These are phyloP conservation scores for Pollenia griseotomentosa DNA, from an alignment of 2,888 invertebrate genomes.

Conservation along the genomic window DNA sequence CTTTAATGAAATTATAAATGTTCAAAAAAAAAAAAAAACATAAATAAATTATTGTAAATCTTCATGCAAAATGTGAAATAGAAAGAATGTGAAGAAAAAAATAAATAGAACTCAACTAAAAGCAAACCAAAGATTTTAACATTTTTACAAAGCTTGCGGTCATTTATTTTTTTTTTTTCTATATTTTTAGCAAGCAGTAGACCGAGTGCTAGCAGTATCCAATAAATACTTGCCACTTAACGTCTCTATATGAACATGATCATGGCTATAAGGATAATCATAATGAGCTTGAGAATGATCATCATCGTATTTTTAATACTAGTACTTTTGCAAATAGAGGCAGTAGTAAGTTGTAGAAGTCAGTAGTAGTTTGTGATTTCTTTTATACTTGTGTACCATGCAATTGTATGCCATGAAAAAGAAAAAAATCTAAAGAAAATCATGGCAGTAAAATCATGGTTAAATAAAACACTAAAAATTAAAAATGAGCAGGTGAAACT, in stretches of 20 bases:
- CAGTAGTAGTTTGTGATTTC: constrained; percentile 47
- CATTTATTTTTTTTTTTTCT: neutral
- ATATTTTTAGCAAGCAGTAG: constrained; percentile 35
- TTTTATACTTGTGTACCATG: constrained; percentile 51
- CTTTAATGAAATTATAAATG: constrained; percentile 33
- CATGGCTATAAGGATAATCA: constrained; percentile 34
- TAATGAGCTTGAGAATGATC: constrained; percentile 34
- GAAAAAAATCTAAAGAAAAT: constrained; percentile 60
- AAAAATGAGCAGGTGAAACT: constrained; percentile 74
- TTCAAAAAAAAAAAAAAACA: neutral
- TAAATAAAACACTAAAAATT: constrained; percentile 72
- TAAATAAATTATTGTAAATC: constrained; percentile 22
- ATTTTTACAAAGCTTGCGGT: constrained; percentile 36
- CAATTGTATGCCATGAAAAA: constrained; percentile 50
- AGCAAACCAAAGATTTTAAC: constrained; percentile 10
- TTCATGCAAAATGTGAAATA: constrained; percentile 25
- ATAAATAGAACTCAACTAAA: constrained; percentile 16
- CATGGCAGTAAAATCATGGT: constrained; percentile 66
- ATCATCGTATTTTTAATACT: constrained; percentile 22
- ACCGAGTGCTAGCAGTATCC: constrained; percentile 35
- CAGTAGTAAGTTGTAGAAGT: constrained; percentile 43
- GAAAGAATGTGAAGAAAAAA: neutral
- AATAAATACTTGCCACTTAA: constrained; percentile 53
- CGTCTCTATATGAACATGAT: constrained; percentile 57
- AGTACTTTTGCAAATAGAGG: constrained; percentile 21